Conservation (phyloP, 2,888 invertebrate species). For the Drosophila anceps region DNA sequence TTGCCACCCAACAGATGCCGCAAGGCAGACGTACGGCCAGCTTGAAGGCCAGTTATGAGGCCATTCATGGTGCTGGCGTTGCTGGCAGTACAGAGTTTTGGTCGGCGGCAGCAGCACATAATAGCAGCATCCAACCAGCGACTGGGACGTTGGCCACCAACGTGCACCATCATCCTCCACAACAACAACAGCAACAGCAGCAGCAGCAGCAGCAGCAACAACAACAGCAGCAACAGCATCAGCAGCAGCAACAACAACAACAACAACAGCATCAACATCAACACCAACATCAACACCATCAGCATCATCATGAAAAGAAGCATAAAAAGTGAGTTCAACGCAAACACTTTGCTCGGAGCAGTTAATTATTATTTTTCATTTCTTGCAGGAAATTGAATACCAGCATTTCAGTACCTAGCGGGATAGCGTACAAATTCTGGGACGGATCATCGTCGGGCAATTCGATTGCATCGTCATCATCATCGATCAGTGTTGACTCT, state of each 20-base stretch:
- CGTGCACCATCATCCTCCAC: conserved; percentile 83
- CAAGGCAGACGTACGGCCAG: conserved; percentile 97
- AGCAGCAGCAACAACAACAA: conserved; percentile 85
- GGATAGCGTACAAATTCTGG: conserved; percentile 52
- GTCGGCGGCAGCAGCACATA: conserved; percentile 88
- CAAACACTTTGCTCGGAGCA: no score
- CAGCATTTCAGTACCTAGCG: conserved; percentile 49
- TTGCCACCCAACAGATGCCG: conserved; percentile 98
- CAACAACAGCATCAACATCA: conserved; percentile 74
- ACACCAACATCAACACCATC: neutral
- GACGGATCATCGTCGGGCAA: conserved; percentile 78
- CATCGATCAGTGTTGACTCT: conserved; percentile 79
- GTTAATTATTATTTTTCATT: neutral
- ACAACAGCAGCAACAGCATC: conserved; percentile 84
- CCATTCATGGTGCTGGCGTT: conserved; percentile 90
- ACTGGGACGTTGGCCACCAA: conserved; percentile 86
- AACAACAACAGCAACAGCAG: conserved; percentile 62
- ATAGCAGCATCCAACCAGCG: conserved; percentile 87
- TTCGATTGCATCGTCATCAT: conserved; percentile 80
- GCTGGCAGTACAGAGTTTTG: conserved; percentile 88
- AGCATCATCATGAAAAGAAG: conserved; percentile 72
- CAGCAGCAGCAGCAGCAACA: conserved; percentile 37
- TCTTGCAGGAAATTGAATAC: conserved; percentile 72
- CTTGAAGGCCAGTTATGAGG: conserved; percentile 97
- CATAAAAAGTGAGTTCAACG: conserved; percentile 72